These are phyloP conservation scores for Porites evermanni DNA, from an alignment of 92 coral and sea anemone species.

Conservation along the genomic window DNA sequence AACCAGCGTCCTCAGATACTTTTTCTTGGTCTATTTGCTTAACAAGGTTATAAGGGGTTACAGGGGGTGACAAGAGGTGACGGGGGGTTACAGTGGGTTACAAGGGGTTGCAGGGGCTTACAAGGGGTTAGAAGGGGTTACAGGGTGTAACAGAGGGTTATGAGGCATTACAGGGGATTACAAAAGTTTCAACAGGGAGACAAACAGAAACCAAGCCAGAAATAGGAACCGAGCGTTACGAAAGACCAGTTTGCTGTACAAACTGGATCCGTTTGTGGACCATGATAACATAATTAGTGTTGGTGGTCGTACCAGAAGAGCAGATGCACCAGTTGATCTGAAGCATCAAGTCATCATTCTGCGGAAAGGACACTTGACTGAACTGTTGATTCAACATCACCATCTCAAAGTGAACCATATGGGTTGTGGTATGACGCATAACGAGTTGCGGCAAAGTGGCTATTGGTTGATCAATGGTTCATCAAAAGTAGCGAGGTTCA, in stretches of 20 bases:
- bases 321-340: not conserved
- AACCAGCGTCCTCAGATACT: too few relatives aligned
- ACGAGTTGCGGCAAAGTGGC: slow-evolving; percentile 15
- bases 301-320: slow-evolving; percentile 16
- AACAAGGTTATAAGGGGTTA: too few relatives aligned
- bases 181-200: not conserved
- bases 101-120: too few relatives aligned
- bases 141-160: too few relatives aligned
- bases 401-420: slow-evolving; percentile 27
- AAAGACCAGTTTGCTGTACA: slow-evolving; percentile 29
- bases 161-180: too few relatives aligned
- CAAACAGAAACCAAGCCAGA: slow-evolving; percentile 15
- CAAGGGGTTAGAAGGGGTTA: too few relatives aligned
- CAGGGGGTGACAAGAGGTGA: too few relatives aligned
- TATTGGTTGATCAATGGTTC: slow-evolving; percentile 28
- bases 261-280: slow-evolving; percentile 35
- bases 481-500: slow-evolving; percentile 10
- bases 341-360: too few relatives aligned
- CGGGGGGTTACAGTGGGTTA: too few relatives aligned
- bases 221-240: slow-evolving; percentile 5
- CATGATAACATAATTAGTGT: slow-evolving; percentile 11
- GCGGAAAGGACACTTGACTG: not conserved
- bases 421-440: slow-evolving; percentile 23
- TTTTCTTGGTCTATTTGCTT: too few relatives aligned
- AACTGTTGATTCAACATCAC: slow-evolving; percentile 4